phyloP scores from a whole-genome alignment of 1,140 invertebrate species.

The Odontomachus brunneus region DNA sequence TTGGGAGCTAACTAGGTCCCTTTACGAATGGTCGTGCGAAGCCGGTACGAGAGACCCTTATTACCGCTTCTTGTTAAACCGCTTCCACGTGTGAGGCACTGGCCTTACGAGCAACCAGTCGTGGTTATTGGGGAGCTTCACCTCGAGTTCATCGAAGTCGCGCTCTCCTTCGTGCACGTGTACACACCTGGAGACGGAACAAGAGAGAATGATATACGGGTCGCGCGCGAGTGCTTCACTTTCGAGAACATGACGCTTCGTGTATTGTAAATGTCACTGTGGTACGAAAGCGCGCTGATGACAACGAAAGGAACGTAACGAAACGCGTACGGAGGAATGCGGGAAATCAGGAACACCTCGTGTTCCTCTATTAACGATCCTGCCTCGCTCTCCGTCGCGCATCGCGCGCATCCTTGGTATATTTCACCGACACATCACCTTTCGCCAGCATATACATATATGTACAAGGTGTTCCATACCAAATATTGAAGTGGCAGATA shows the following conservation, averaged over 20 bases:
- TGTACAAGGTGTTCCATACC: too few species aligned
- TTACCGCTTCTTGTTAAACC: constrained; percentile 32
- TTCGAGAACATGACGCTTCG: too few species aligned
- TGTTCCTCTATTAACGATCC: constrained; percentile 14
- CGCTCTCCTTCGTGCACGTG: background rate
- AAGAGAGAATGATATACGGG: too few species aligned
- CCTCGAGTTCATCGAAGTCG: constrained; percentile 22
- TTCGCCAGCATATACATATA: too few species aligned
- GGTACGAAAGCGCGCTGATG: background rate
- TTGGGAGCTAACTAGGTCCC: constrained; percentile 17
- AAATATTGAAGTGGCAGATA: too few species aligned
- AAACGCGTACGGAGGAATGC: background rate
- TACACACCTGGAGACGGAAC: too few species aligned
- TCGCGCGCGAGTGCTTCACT: too few species aligned
- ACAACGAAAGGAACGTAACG: background rate
- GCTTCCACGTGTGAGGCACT: background rate
- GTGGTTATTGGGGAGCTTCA: constrained; percentile 34
- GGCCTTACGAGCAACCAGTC: background rate
- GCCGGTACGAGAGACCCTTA: constrained; percentile 28
- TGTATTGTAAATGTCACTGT: too few species aligned
- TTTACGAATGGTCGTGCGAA: constrained; percentile 22
- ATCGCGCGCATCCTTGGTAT: constrained; percentile 27
- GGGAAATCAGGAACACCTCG: constrained; percentile 4
- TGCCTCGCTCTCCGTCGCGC: background rate
- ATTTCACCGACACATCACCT: background rate